phyloP scores from a whole-genome alignment of 2,888 invertebrate genomes.

The Malacosoma neustria region DNA sequence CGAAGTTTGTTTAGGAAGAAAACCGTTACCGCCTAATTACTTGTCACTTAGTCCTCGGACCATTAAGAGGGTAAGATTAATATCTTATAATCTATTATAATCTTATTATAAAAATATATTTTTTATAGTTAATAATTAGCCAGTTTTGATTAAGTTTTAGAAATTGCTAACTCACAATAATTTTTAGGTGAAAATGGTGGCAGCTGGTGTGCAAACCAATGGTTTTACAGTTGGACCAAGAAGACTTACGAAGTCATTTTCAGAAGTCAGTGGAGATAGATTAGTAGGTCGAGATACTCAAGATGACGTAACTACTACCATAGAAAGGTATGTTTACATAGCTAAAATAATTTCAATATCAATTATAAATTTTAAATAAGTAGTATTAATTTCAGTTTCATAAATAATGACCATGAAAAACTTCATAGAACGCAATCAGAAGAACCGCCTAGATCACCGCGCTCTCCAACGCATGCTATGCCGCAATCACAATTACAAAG shows the following conservation, averaged over 20 bases:
- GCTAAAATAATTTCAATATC: not conserved
- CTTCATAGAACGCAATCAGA: conserved; percentile 90
- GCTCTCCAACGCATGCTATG: conserved; percentile 70
- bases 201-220: conserved; percentile 93
- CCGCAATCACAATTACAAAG: conserved; percentile 61
- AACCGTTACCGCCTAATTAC: conserved; percentile 80
- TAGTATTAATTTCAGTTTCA: conserved; percentile 36
- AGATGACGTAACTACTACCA: conserved; percentile 38
- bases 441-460: conserved; percentile 85
- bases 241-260: conserved; percentile 88
- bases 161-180: not conserved
- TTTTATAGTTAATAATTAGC: not conserved
- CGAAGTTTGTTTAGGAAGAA: conserved; percentile 83
- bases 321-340: conserved; percentile 42
- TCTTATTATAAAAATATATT: not conserved
- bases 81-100: not conserved
- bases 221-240: conserved; percentile 77
- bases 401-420: conserved; percentile 79
- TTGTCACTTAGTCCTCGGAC: conserved; percentile 87
- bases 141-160: too few species aligned
- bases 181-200: conserved; percentile 86
- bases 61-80: conserved; percentile 79
- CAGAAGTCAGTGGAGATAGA: conserved; percentile 78
- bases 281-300: conserved; percentile 43
- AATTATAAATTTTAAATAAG: not conserved